Evolutionary conservation across 2,113 vertebrate genomes (phyloP), one percentile per base, ranked within the genome.

Genomic region (Elephas maximus): DNA sequence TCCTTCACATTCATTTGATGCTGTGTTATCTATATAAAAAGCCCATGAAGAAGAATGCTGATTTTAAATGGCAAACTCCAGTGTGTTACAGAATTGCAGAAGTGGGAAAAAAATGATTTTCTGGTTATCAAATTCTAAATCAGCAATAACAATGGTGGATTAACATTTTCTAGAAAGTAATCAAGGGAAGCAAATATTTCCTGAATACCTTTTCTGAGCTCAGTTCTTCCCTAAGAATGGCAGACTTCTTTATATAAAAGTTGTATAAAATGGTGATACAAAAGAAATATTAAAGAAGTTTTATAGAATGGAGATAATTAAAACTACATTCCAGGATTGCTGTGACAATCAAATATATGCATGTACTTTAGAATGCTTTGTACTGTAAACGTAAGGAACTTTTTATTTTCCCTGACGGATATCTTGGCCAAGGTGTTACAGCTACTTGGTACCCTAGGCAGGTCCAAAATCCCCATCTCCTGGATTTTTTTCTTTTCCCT

Each of bases 331-430:
- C 9, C 37, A 91, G 57, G n/a, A 24, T 90, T 90, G 18, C 57
- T 96, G 5, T 67, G 12, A 48, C 30, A 65, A 45, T 90, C 80
- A 85, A 21, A 67, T 86, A 80, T 67, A 86, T 80, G 69, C 44
- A 21, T 26, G 28, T 93, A 71, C n/a, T 91, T 95, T 21, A 84
- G 73, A 71, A 93, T 93, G 62, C 62, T 89, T 79, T 71, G 79
- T 62, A 89, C 24, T 89, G 10, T 84, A 67, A 95, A 45, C n/a
- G 51, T 15, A 78, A 77, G 37, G 14, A 5, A 41, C 15, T 15
- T 81, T 91, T 91, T 17, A 41, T 78, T 95, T 81, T 60, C 84
- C 48, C 5, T 92, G 69, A 88, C n/a, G 62, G 41, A 11, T 89
- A 78, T 93, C 41, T 71, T 84, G 81, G 24, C 76, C 23, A 93